These are phyloP conservation scores for Galleria mellonella DNA, from an alignment of 1,140 invertebrate species.

Conservation along the genomic window DNA sequence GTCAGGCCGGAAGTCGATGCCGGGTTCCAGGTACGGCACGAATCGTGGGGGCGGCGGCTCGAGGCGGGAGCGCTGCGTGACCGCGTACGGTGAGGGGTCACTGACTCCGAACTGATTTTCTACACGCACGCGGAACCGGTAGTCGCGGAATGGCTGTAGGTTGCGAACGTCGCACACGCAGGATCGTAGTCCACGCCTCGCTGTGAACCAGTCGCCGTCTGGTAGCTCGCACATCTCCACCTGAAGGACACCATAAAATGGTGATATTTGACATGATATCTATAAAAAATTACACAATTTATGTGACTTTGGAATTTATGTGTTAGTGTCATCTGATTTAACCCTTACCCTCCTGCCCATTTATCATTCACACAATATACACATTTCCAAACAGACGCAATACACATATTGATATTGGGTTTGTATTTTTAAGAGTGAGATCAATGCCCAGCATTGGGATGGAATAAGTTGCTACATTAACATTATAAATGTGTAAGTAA, in stretches of 20 bases:
- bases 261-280: too few relatives aligned
- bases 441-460: too few relatives aligned
- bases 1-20: constrained; percentile 90
- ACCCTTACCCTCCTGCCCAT: too few relatives aligned
- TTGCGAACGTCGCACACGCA: constrained; percentile 90
- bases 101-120: constrained; percentile 98
- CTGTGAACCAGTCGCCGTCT: constrained; percentile 91
- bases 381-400: too few relatives aligned
- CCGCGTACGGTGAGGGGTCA: constrained; percentile 91
- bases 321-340: too few relatives aligned
- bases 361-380: too few relatives aligned
- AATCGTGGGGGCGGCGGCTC: constrained; percentile 87
- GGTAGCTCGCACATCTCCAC: constrained; percentile 95
- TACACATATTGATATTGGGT: too few relatives aligned
- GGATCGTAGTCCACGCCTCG: constrained; percentile 86
- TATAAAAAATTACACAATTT: too few relatives aligned
- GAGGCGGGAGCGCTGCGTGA: constrained; percentile 86
- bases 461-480: too few relatives aligned
- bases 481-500: too few relatives aligned
- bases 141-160: constrained; percentile 90
- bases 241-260: constrained; percentile 21
- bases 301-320: too few relatives aligned
- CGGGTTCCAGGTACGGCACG: constrained; percentile 85
- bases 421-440: too few relatives aligned
- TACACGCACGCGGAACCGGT: constrained; percentile 94